Evolutionary conservation across 1,140 invertebrate species (phyloP), one percentile per base, ranked within the genome.

Genomic region (Ips nitidus): DNA sequence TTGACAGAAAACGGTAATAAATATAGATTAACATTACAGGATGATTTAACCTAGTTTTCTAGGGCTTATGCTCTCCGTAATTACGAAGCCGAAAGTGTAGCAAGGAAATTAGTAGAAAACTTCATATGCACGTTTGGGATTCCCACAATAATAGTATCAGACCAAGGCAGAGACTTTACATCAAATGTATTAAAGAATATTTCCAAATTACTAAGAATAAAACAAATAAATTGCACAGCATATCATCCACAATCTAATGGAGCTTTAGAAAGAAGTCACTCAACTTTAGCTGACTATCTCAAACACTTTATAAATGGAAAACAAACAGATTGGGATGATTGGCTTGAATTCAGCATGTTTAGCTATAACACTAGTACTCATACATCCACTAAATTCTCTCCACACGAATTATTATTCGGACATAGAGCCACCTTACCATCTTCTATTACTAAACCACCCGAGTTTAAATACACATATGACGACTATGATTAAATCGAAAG

Each of bases 21-120:
- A 66, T 80, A 59, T 58, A 75, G 79, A 22, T 41, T 79, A 2
- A 80, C 78, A 5, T 6, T 78, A 7, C 78, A 80, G 70, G 79
- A 80, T 58, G 75, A 79, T 60, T 45, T 79, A 7, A 79, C 76
- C 0, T 78, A 80, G 69, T 79, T 71, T 66, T 73, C 72, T 6
- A 59, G 66, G 42, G 78, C 78, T 0, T 60, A 73, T 39, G 53
- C 79, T 5, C 64, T 77, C 2, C n/a, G 36, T 41, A 77, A 77
- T 72, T 74, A 75, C 52, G 73, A 79, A 74, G 64, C 79, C 4
- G 7, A 55, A 71, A 80, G 76, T 1, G 71, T 80, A 38, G 76
- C 79, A 22, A 66, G 75, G 52, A 50, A 42, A 36, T 67, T 80
- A n/a, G 67, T 79, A 36, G 64, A 73, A 43, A 69, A 75, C 39